Evolutionary conservation across 1,140 invertebrate species (phyloP).

Genomic region (Macrotrachela quadricornifera): DNA sequence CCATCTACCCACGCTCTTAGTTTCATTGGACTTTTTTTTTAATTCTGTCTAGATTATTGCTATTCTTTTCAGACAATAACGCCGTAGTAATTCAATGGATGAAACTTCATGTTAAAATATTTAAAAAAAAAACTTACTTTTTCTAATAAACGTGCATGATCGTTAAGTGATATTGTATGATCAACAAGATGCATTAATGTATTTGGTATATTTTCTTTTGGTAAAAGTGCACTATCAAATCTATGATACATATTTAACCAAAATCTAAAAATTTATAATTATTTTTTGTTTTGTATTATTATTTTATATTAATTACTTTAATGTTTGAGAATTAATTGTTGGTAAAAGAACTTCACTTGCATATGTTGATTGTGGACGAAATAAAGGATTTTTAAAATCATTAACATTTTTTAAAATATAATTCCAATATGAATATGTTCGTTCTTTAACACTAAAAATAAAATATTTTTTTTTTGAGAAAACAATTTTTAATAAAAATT

Average conservation of each 20-base stretch:
- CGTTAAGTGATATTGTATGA: too few relatives aligned
- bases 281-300: not conserved
- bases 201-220: slow-evolving; percentile 65
- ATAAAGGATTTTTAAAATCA: slow-evolving; percentile 82
- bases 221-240: slow-evolving; percentile 83
- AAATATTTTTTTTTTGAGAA: not conserved
- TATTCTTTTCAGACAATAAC: too few relatives aligned
- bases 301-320: slow-evolving; percentile 40
- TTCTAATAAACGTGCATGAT: too few relatives aligned
- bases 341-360: slow-evolving; percentile 46
- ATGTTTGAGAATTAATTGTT: slow-evolving; percentile 62
- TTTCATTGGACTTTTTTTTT: slow-evolving; percentile 33
- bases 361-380: slow-evolving; percentile 39
- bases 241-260: slow-evolving; percentile 91
- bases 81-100: too few relatives aligned
- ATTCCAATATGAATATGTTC: slow-evolving; percentile 83
- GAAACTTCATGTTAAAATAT: too few relatives aligned
- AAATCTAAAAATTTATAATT: slow-evolving; percentile 42
- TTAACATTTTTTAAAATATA: slow-evolving; percentile 64
- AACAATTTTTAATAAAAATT: not conserved
- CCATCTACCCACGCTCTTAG: not conserved
- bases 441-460: slow-evolving; percentile 47
- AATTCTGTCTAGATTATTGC: too few relatives aligned
- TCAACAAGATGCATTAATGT: slow-evolving; percentile 41
- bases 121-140: too few relatives aligned